Evolutionary conservation across 1,140 invertebrate species (phyloP), one percentile per base, ranked within the genome.

Genomic region (Drosophila hydei): DNA sequence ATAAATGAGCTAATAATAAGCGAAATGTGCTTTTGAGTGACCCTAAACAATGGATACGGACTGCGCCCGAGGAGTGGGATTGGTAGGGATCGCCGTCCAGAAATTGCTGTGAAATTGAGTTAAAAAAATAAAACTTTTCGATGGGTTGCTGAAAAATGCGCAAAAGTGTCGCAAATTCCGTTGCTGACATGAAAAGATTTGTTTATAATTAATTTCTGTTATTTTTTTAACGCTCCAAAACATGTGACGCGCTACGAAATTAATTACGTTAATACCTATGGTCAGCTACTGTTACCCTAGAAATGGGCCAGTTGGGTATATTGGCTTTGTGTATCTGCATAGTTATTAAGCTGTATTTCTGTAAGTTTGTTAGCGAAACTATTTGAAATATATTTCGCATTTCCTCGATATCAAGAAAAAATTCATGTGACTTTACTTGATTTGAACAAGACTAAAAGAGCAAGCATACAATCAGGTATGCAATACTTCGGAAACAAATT

Each of bases 1-100:
- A 90, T 90, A 90, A 90, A 90, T 90, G 88, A 89, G 88, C 78
- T 90, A 90, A 90, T 90, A 90, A 90, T 90, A 90, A 88, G 89
- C 73, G 89, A 90, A 90, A 90, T 90, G 88, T 89, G 83, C 88
- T 89, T 89, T 89, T 90, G 88, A 90, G 88, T 90, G 88, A 90
- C 88, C 80, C 77, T 78, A 81, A 78, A 78, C 75, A 87, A 89
- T 87, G 64, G 72, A 64, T 48, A 45, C 47, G 42, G 47, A 45
- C 47, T 40, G 7, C 9, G 7, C 9, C 60, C 30, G 58, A 62
- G 21, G 30, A 23, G 47, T 23, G 42, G 0, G 61, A 11, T 12
- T 14, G 36, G 33, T 19, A 45, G 45, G 19, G 12, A 18, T 0
- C 14, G 27, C 14, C 7, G n/a, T 42, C 54, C 45, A 27, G 55